Evolutionary conservation across 2,113 vertebrate genomes (phyloP).

Genomic region (Noturus placidus): DNA sequence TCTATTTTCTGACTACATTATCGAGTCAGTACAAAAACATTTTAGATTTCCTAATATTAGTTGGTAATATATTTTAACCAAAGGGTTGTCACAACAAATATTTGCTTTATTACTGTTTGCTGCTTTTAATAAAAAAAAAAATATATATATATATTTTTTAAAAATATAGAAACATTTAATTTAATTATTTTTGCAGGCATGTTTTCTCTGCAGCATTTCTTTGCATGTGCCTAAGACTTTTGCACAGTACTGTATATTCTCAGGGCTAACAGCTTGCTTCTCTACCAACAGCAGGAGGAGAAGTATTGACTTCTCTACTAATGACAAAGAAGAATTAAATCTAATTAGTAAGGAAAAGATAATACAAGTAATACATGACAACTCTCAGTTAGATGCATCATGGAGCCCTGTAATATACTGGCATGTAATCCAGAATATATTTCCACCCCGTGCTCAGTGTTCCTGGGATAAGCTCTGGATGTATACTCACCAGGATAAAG

Average conservation of each 20-base stretch:
- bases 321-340: background rate
- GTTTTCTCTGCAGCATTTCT: too few relatives aligned
- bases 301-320: background rate
- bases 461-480: background rate
- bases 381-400: background rate
- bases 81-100: too few relatives aligned
- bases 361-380: background rate
- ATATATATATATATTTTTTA: too few relatives aligned
- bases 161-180: too few relatives aligned
- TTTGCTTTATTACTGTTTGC: too few relatives aligned
- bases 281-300: background rate
- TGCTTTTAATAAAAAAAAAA: too few relatives aligned
- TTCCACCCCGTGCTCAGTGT: background rate
- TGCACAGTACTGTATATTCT: background rate
- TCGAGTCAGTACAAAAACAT: too few relatives aligned
- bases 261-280: background rate
- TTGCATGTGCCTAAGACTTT: too few relatives aligned
- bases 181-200: too few relatives aligned
- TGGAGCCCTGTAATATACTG: background rate
- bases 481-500: background rate
- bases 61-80: too few relatives aligned
- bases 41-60: too few relatives aligned
- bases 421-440: background rate
- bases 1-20: too few relatives aligned
- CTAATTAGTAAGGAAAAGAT: background rate